Percentiles rank a stretch among this genome's conserved stretches.
These are phyloP conservation scores for Drosophila pegasa DNA, from an alignment of 2,888 invertebrate species.

Conservation along the genomic window DNA sequence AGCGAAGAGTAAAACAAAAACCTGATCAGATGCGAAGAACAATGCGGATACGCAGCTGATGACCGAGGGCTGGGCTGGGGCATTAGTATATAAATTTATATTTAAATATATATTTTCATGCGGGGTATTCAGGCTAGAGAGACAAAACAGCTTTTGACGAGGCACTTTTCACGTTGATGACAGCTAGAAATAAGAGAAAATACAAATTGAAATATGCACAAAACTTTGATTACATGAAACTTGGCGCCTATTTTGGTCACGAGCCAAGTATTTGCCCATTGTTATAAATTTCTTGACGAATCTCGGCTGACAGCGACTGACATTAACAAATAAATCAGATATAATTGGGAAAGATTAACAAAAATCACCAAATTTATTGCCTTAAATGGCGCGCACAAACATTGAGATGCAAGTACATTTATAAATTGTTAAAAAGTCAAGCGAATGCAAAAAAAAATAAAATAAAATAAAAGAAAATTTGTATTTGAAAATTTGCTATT, in stretches of 20 bases:
- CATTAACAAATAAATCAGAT: conserved; percentile 58
- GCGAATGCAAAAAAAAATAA: conserved; percentile 1
- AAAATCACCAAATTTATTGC: not conserved
- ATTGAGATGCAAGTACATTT: not conserved
- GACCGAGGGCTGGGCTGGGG: conserved; percentile 14
- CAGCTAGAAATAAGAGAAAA: conserved; percentile 33
- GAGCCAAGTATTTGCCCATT: conserved; percentile 61
- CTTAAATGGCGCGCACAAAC: not conserved
- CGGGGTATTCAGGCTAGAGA: conserved; percentile 20
- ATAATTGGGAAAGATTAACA: conserved; percentile 46
- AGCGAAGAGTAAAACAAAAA: conserved; percentile 7
- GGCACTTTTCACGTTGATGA: conserved; percentile 28
- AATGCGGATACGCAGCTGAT: conserved; percentile 64
- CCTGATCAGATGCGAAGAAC: conserved; percentile 23
- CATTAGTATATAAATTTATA: conserved; percentile 8
- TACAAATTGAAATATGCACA: conserved; percentile 40
- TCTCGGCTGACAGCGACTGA: conserved; percentile 52
- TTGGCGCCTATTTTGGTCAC: conserved; percentile 57
- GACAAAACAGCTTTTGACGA: conserved; percentile 9
- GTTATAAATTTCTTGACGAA: conserved; percentile 60
- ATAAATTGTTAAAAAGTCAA: not conserved
- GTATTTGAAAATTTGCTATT: conserved; percentile 59
- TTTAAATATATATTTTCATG: conserved; percentile 1
- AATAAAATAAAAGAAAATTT: conserved; percentile 27
- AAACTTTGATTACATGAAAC: conserved; percentile 50